These are phyloP conservation scores for Eclectus roratus DNA, from an alignment of 2,113 vertebrate genomes.

Conservation along the genomic window DNA sequence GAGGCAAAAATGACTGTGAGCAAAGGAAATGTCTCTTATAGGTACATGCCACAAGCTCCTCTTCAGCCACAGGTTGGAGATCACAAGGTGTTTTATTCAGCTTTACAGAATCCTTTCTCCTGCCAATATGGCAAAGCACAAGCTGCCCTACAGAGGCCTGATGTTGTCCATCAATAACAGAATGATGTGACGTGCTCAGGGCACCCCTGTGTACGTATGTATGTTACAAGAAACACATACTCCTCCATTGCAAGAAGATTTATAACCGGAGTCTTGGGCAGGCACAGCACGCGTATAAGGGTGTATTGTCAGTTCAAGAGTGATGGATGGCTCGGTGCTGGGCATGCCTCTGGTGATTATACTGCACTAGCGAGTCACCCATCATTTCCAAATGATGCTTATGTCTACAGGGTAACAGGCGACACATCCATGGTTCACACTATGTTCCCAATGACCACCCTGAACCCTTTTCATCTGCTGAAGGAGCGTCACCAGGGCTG, in stretches of 20 bases:
- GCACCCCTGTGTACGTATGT: neutral
- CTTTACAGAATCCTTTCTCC: neutral
- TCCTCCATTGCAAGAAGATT: neutral
- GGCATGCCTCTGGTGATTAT: neutral
- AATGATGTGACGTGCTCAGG: neutral
- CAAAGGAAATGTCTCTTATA: neutral
- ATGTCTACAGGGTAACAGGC: neutral
- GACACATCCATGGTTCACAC: rapidly evolving
- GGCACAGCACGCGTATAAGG: neutral
- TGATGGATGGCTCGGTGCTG: neutral
- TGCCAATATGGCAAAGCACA: neutral
- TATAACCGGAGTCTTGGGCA: neutral
- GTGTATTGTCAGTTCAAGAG: neutral
- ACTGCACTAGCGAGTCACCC: neutral
- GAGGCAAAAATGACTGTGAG: neutral
- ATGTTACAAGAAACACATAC: neutral
- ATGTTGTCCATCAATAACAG: neutral
- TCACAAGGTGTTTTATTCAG: neutral
- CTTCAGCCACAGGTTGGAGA: neutral
- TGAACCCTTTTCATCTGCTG: neutral
- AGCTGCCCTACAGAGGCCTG: neutral
- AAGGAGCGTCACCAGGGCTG: neutral
- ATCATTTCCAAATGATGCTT: neutral
- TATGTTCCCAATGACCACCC: neutral
- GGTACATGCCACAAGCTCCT: neutral